These are phyloP conservation scores for Piscicola geometra DNA, from an alignment of 2,888 invertebrate species.

Conservation along the genomic window DNA sequence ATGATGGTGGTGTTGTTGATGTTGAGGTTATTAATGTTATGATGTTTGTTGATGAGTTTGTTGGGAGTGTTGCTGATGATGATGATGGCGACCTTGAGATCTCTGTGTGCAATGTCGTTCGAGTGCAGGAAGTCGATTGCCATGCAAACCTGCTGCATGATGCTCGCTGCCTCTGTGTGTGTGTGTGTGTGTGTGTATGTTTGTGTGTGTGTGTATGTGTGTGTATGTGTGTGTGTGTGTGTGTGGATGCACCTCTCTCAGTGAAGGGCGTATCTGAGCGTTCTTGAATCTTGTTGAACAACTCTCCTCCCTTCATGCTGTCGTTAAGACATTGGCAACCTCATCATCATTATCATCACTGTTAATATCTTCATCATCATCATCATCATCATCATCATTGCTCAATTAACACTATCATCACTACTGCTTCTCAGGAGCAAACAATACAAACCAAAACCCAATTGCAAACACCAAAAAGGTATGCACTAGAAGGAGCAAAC, in stretches of 20 bases:
- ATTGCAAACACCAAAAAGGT: too few species aligned
- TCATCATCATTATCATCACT: background rate
- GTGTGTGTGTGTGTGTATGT: background rate
- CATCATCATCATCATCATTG: background rate
- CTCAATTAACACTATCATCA: too few species aligned
- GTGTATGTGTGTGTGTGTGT: background rate
- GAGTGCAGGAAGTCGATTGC: conserved; percentile 90
- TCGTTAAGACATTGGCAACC: background rate
- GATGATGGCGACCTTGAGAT: conserved; percentile 75
- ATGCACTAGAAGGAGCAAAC: too few species aligned
- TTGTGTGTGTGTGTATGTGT: background rate
- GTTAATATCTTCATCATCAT: background rate
- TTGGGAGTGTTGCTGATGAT: background rate
- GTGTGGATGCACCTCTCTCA: conserved; percentile 67
- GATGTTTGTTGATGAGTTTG: background rate
- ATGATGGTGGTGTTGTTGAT: background rate
- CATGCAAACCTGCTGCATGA: conserved; percentile 91
- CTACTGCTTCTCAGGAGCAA: too few species aligned
- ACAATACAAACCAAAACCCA: too few species aligned
- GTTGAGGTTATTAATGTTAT: background rate
- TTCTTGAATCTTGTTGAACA: conserved; percentile 94
- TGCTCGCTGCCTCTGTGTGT: conserved; percentile 76
- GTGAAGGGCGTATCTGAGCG: conserved; percentile 90
- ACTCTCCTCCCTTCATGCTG: conserved; percentile 85
- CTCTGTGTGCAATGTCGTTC: conserved; percentile 90